phyloP scores from a whole-genome alignment of 2,797 vertebrate species.

The Heterohyrax brucei region DNA sequence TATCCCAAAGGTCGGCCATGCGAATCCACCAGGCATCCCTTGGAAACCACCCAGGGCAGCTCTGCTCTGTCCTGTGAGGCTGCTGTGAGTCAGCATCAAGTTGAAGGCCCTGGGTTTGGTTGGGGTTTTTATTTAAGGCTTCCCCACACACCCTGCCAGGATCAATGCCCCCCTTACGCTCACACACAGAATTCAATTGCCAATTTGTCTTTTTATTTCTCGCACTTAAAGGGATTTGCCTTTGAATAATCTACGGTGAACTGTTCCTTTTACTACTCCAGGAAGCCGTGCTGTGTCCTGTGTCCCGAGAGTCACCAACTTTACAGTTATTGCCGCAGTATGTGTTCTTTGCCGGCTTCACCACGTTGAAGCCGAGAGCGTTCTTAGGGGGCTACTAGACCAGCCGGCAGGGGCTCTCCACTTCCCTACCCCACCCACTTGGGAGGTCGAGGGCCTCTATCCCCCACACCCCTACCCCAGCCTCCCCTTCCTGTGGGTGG shows the following conservation, averaged over 20 bases:
- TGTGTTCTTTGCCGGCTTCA: fast-evolving
- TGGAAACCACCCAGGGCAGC: too few relatives aligned
- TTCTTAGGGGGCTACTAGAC: fast-evolving
- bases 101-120: too few relatives aligned
- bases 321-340: neutral
- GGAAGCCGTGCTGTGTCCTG: neutral
- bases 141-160: neutral
- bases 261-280: conserved; percentile 24
- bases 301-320: neutral
- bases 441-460: fast-evolving
- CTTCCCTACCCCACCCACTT: fast-evolving
- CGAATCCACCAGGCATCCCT: too few relatives aligned
- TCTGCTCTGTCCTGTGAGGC: too few relatives aligned
- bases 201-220: conserved; percentile 80
- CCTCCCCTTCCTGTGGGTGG: neutral
- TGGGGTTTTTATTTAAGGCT: neutral
- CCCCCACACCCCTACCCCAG: fast-evolving
- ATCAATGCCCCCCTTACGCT: conserved; percentile 57
- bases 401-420: fast-evolving
- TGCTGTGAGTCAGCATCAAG: too few relatives aligned
- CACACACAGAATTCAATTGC: conserved; percentile 71
- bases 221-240: conserved; percentile 73
- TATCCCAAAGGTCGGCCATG: too few relatives aligned
- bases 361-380: fast-evolving
- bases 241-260: conserved; percentile 48